A percentile compares a stretch with the other conserved stretches of the same genome.
Evolutionary conservation across 37 sponge, comb jelly and placozoan species (phyloP).

Genomic region (Tethya wilhelma): DNA sequence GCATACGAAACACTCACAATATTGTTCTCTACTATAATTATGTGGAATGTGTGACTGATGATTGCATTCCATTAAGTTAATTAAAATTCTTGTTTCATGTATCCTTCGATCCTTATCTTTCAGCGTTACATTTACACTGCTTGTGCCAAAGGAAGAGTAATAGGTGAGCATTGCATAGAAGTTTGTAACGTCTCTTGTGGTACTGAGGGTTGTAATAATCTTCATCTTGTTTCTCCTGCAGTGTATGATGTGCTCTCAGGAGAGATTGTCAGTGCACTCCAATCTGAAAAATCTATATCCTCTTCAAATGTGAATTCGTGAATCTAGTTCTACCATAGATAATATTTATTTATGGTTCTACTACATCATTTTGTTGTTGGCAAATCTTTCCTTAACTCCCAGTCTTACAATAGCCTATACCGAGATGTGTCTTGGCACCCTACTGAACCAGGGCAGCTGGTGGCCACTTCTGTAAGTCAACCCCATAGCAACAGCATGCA

Average conservation of each 20-base stretch:
- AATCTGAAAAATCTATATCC: conserved; percentile 30
- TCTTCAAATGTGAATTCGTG: no score
- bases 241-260: conserved; percentile 88
- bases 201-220: not conserved
- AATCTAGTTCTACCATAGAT: no score
- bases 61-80: no score
- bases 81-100: not conserved
- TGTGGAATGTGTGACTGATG: not conserved
- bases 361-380: not conserved
- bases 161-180: conserved; percentile 51
- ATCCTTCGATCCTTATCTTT: not conserved
- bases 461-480: conserved; percentile 58
- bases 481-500: no score
- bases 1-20: not conserved
- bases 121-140: conserved; percentile 82
- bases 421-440: conserved; percentile 93
- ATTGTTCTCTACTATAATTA: no score
- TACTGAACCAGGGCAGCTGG: conserved; percentile 52
- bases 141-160: conserved; percentile 63
- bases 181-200: not conserved
- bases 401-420: conserved; percentile 27
- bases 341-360: not conserved
- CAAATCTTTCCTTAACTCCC: conserved; percentile 33
- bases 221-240: not conserved
- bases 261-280: conserved; percentile 51